These are phyloP conservation scores for Epizoanthus illoricatus DNA, from an alignment of 92 coral and sea anemone genomes.

Conservation along the genomic window DNA sequence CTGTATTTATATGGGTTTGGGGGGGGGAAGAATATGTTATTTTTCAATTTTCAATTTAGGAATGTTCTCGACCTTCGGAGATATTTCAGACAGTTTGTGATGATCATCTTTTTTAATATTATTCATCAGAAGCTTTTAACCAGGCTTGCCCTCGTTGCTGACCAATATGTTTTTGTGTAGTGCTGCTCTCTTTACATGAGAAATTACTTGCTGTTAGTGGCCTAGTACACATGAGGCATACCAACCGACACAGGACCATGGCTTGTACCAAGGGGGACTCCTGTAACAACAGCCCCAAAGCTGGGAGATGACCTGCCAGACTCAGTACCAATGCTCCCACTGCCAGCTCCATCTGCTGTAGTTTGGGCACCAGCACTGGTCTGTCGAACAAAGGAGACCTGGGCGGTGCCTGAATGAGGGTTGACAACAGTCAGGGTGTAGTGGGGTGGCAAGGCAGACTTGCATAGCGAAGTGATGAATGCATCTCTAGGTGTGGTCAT, in stretches of 20 bases:
- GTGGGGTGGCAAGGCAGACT: slow-evolving; percentile 97
- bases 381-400: slow-evolving; percentile 75
- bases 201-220: too few relatives aligned
- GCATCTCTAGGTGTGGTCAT: slow-evolving; percentile 96
- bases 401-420: slow-evolving; percentile 91
- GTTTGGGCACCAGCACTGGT: slow-evolving; percentile 59
- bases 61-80: too few relatives aligned
- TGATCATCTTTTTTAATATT: too few relatives aligned
- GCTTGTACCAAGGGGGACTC: slow-evolving; percentile 86
- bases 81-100: too few relatives aligned
- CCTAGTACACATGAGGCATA: not conserved
- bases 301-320: slow-evolving; percentile 66
- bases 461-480: slow-evolving; percentile 92
- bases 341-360: slow-evolving; percentile 56
- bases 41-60: too few relatives aligned
- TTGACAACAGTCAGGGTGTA: slow-evolving; percentile 92
- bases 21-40: too few relatives aligned
- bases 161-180: too few relatives aligned
- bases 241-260: slow-evolving; percentile 98
- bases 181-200: too few relatives aligned
- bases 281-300: slow-evolving; percentile 82
- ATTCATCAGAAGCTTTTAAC: too few relatives aligned
- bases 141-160: too few relatives aligned
- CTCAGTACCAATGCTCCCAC: slow-evolving; percentile 52
- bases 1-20: too few relatives aligned